Evolutionary conservation across 2,888 invertebrate genomes (phyloP), one percentile per base, ranked within the genome.

Genomic region (Allophyes oxyacanthae): DNA sequence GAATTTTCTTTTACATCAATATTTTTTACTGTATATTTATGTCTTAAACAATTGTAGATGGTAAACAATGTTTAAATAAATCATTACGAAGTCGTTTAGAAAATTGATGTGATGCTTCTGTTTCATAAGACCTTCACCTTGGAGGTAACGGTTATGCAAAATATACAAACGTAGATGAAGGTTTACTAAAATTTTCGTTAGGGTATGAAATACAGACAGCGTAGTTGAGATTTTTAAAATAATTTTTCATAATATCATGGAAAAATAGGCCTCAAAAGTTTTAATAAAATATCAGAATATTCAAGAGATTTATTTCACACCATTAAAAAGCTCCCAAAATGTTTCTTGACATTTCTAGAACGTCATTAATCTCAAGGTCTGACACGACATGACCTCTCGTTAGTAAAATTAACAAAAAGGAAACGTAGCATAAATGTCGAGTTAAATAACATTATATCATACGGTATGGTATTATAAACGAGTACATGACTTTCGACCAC

Each of bases 51-150:
- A n/a, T 20, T 4, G 20, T 20, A 20, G 20, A 28, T 15, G 25
- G 10, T 46, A 13, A 30, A 30, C n/a, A 43, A 42, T 38, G 15
- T 41, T 62, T 48, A 32, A 46, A 48, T 43, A 64, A 1, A 20
- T 15, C 11, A 43, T 38, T 43, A 62, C 15, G 14, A 20, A 52
- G 26, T 52, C 6, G 20, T 63, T 67, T 44, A 36, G 10, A 48
- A 62, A 37, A 48, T 30, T 11, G 28, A 38, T 26, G 46, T 34
- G 33, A 32, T 49, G 58, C 36, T 54, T 58, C 26, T 63, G 41
- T 65, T 54, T 54, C 43, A 25, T 52, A 55, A 58, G 37, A 32
- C 60, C 60, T 33, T 65, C 41, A 63, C 73, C 69, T 72, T 64
- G 62, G 8, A 25, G 2, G 37, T 8, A 42, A 20, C 36, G 10